Evolutionary conservation across 2,888 invertebrate species (phyloP), one percentile per base, ranked within the genome.

Genomic region (Seira musarum): DNA sequence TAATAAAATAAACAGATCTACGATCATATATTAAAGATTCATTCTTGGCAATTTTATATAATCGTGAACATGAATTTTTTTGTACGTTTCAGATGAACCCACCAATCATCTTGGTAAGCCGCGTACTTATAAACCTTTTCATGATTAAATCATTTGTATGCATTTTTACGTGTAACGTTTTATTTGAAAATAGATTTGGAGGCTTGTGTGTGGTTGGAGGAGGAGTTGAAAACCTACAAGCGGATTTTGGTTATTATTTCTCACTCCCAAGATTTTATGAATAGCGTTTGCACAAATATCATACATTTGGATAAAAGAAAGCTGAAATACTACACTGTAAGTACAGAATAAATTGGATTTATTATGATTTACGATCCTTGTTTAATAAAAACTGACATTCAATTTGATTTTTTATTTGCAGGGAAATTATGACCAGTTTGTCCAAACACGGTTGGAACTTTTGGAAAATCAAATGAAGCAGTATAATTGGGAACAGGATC

Each of bases 401-500:
- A 22, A 17, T 30, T 21, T 15, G 2, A 19, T 68, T 46, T 21
- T 68, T 30, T 60, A 25, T 57, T 60, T 49, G n/a, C 87, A 92
- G 92, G 93, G 93, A 87, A 99, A 99, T 90, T 99, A 99, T 89
- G 99, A 99, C 89, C 94, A 96, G 1, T 99, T 99, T 88, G 93
- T 96, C 8, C 94, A 95, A 86, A 99, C 99, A 2, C 63, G 98
- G 83, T 91, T 94, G 91, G 99, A 99, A 89, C 90, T 98, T 87
- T 90, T 98, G 83, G 99, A 99, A 89, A 99, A 99, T 89, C 99
- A 99, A 90, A 95, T 95, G 93, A 99, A 99, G 89, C 96, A 97
- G 88, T 99, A 98, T 90, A 97, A 98, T 88, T 99, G 99, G 99
- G 99, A 99, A 90, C 99, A 99, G 89, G 97, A 98, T 90, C 99